Evolutionary conservation across 2,113 vertebrate genomes (phyloP).

Genomic region (Coracopsis vasa): DNA sequence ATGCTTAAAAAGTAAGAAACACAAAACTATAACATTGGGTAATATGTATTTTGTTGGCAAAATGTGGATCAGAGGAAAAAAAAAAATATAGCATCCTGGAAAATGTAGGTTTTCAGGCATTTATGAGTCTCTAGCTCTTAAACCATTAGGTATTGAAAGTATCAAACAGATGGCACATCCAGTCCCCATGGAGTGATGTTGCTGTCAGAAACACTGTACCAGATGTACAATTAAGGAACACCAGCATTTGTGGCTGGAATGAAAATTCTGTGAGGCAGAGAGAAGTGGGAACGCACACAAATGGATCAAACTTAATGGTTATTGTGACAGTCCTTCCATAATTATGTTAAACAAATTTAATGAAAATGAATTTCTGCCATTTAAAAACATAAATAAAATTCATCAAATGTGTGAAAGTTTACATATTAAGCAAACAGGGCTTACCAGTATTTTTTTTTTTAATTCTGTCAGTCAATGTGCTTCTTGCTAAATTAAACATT

Average conservation of each 20-base stretch:
- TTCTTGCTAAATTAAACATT: background rate
- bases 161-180: slow-evolving; percentile 58
- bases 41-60: background rate
- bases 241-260: slow-evolving; percentile 19
- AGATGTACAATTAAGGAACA: slow-evolving; percentile 60
- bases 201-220: slow-evolving; percentile 58
- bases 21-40: background rate
- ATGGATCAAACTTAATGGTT: slow-evolving; percentile 28
- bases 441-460: background rate
- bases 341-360: slow-evolving; percentile 34
- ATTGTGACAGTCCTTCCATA: slow-evolving; percentile 19
- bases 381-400: slow-evolving; percentile 10
- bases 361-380: background rate
- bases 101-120: slow-evolving; percentile 18
- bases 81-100: background rate
- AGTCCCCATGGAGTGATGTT: slow-evolving; percentile 45
- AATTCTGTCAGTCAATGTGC: background rate
- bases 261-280: slow-evolving; percentile 32
- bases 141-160: slow-evolving; percentile 43
- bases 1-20: background rate
- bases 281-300: background rate
- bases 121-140: slow-evolving; percentile 32
- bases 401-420: background rate
- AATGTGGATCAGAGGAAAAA: slow-evolving; percentile 1
- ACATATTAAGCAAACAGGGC: background rate